A percentile compares a stretch with the other conserved stretches of the same genome.
Conservation (phyloP, 2,797 vertebrate genomes). For the Strix occidentalis region DNA sequence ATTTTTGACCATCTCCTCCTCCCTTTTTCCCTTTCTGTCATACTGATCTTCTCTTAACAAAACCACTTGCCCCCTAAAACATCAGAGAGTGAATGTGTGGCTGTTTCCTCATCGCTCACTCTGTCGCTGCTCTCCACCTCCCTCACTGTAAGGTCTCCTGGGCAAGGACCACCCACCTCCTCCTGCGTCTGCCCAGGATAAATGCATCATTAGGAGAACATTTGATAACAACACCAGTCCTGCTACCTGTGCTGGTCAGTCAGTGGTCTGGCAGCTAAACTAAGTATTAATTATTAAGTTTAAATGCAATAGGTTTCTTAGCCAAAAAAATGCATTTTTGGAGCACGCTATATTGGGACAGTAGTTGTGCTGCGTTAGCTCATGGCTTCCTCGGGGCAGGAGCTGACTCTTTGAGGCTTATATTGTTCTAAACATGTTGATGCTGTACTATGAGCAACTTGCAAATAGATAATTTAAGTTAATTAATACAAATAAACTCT, state of each 20-base stretch:
- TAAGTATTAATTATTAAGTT: not conserved
- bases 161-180: not conserved
- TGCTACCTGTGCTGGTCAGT: not conserved
- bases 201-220: not conserved
- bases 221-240: not conserved
- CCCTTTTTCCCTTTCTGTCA: not conserved
- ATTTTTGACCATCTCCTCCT: not conserved
- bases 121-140: not conserved
- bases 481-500: conserved; percentile 49
- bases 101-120: not conserved
- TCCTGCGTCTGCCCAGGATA: not conserved
- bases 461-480: conserved; percentile 6
- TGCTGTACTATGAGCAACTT: not conserved
- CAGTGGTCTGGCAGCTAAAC: not conserved
- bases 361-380: not conserved
- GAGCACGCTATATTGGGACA: fast-evolving
- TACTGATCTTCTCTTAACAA: not conserved
- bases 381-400: not conserved
- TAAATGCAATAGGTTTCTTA: not conserved
- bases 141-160: not conserved
- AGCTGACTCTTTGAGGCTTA: not conserved
- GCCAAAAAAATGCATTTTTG: not conserved
- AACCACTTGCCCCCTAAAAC: not conserved
- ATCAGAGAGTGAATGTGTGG: fast-evolving
- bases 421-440: not conserved